These are phyloP conservation scores for Xiphorhynchus erythropygius DNA, from an alignment of 2,797 vertebrate genomes.

Conservation along the genomic window DNA sequence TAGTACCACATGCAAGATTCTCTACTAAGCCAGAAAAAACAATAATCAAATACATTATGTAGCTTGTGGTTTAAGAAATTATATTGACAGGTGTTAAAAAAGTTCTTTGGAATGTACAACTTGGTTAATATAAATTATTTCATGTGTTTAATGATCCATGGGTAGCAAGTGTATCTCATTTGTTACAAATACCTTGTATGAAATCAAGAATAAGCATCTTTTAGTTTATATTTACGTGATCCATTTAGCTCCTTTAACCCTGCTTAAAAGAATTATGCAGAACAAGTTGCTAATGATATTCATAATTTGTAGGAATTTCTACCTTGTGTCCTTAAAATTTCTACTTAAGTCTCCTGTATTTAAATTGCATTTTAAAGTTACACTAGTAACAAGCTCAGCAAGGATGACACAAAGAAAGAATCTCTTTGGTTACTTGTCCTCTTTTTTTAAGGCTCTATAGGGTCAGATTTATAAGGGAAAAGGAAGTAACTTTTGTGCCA, in stretches of 20 bases:
- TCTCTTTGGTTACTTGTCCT: background rate
- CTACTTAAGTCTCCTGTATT: background rate
- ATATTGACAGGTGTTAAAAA: conserved; percentile 3
- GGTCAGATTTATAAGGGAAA: background rate
- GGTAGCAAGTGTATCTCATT: conserved; percentile 32
- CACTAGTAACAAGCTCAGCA: conserved; percentile 35
- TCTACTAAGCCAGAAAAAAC: background rate
- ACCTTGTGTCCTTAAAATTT: conserved; percentile 34
- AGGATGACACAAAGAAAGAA: background rate
- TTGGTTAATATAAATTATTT: conserved; percentile 61
- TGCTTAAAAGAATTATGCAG: conserved; percentile 39
- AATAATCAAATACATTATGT: background rate
- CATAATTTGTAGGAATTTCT: conserved; percentile 56
- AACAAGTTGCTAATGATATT: conserved; percentile 35
- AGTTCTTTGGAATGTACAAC: conserved; percentile 7
- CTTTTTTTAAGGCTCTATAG: background rate
- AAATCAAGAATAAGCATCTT: conserved; percentile 57
- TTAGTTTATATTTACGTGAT: conserved; percentile 32
- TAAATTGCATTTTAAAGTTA: conserved; percentile 12
- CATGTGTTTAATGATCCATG: conserved; percentile 34
- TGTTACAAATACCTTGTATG: conserved; percentile 39
- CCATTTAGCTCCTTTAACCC: conserved; percentile 52
- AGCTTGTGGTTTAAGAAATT: conserved; percentile 21
- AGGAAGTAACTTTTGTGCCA: background rate
- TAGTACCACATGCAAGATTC: background rate